Base-by-base conservation (phyloP, 1,140 invertebrate genomes). In the Ips typographus region DNA sequence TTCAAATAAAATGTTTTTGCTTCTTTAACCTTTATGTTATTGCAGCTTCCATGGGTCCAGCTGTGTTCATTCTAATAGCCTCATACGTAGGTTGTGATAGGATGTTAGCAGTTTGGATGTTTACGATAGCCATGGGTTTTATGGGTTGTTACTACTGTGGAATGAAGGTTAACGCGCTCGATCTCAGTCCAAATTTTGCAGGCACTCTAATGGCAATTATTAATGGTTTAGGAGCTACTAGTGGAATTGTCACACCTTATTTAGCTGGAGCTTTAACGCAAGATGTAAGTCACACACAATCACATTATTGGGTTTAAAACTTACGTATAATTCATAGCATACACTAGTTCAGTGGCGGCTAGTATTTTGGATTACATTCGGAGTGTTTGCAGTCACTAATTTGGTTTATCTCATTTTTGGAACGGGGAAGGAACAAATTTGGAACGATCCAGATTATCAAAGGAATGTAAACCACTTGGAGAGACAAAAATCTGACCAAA, bases 151-250 rank as follows among this genome's bases (percentile, higher is more conserved):
- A 89, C 78, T 91, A 90, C 80, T 88, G 88, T 53, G 89, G 89
- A 39, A 89, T 91, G 85, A 91, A 91, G 79, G 87, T 91, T 1
- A 94, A 94, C 75, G 89, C 92, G 8, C 80, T 95, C 56, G 93
- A 95, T 80, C 85, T 96, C 51, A 90, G 90, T 44, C 91, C 92
- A 2, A 94, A 92, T 80, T 92, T 89, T 80, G 91, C 92, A 6
- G 92, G 92, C 53, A 90, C 90, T 1, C 79, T 93, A 8, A 94
- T 94, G 85, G 93, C 92, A 1, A 85, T 95, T 56, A 90, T 92
- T 0, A 95, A 95, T 78, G 92, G 91, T 1, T 88, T 93, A 62
- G 93, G 91, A 1, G 91, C 92, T 0, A 84, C 94, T 2, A 89
- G 91, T 52, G 93, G 91, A n/a, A 93, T 95, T 65, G 80, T 94